Evolutionary conservation across 2,888 invertebrate species (phyloP).

Genomic region (Stenolophus ochropezus): DNA sequence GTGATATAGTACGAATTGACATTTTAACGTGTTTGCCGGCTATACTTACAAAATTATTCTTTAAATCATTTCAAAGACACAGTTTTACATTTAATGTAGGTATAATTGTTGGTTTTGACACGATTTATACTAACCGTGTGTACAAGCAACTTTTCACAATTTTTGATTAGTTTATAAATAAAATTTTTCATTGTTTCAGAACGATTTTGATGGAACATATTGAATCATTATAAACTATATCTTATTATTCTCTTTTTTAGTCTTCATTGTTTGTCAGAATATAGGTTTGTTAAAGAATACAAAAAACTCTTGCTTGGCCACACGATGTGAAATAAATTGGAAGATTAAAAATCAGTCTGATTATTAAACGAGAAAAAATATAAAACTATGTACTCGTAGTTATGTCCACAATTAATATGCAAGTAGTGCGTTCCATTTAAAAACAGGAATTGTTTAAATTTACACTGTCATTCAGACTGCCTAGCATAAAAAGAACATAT

Average conservation of each 20-base stretch:
- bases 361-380: neutral
- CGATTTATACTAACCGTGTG: neutral
- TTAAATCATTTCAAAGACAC: slow-evolving; percentile 40
- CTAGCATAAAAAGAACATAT: slow-evolving; percentile 30
- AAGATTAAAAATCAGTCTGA: slow-evolving; percentile 55
- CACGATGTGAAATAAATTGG: slow-evolving; percentile 5
- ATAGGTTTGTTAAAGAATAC: too few species aligned
- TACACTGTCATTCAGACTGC: neutral
- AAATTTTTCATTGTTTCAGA: too few species aligned
- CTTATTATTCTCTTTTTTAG: too few species aligned
- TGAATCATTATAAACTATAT: too few species aligned
- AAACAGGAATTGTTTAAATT: slow-evolving; percentile 33
- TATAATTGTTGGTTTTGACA: slow-evolving; percentile 14
- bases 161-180: neutral
- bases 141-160: neutral
- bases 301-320: neutral
- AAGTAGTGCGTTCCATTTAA: slow-evolving; percentile 54
- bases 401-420: slow-evolving; percentile 14
- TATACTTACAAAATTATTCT: slow-evolving; percentile 3
- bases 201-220: too few species aligned
- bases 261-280: too few species aligned
- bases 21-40: slow-evolving; percentile 37
- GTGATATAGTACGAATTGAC: slow-evolving; percentile 58
- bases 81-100: slow-evolving; percentile 47
- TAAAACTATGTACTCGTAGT: neutral